Evolutionary conservation across 2,113 vertebrate genomes (phyloP).

Genomic region (Sinocyclocheilus maitianheensis): DNA sequence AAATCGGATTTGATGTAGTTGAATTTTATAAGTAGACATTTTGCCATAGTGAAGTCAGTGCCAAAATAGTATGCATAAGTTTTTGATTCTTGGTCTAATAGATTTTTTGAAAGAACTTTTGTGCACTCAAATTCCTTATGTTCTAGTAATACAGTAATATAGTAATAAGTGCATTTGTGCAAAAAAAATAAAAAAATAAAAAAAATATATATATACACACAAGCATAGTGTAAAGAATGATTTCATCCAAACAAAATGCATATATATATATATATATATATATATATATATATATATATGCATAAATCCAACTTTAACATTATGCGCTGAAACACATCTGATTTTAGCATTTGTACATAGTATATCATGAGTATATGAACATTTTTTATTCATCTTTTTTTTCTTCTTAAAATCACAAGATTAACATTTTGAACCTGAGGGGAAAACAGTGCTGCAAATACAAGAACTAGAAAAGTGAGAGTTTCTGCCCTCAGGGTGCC

Average conservation of each 20-base stretch:
- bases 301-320: too few relatives aligned
- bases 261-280: too few relatives aligned
- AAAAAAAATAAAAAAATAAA: too few relatives aligned
- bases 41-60: background rate
- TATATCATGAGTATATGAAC: background rate
- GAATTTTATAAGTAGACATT: background rate
- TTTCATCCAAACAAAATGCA: too few relatives aligned
- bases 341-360: background rate
- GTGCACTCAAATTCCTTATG: background rate
- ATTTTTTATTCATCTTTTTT: background rate
- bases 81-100: background rate
- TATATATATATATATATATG: too few relatives aligned
- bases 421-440: background rate
- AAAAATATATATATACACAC: too few relatives aligned
- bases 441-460: background rate
- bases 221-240: too few relatives aligned
- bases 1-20: background rate
- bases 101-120: background rate
- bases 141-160: too few relatives aligned
- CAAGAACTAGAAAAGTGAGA: background rate
- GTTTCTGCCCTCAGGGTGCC: conserved; percentile 2
- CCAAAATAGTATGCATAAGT: background rate
- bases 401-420: too few relatives aligned
- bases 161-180: too few relatives aligned
- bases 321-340: background rate